Percentiles rank a stretch among this genome's conserved stretches.
These are phyloP conservation scores for Neelides folsomi DNA, from an alignment of 2,888 invertebrate genomes.

Conservation along the genomic window DNA sequence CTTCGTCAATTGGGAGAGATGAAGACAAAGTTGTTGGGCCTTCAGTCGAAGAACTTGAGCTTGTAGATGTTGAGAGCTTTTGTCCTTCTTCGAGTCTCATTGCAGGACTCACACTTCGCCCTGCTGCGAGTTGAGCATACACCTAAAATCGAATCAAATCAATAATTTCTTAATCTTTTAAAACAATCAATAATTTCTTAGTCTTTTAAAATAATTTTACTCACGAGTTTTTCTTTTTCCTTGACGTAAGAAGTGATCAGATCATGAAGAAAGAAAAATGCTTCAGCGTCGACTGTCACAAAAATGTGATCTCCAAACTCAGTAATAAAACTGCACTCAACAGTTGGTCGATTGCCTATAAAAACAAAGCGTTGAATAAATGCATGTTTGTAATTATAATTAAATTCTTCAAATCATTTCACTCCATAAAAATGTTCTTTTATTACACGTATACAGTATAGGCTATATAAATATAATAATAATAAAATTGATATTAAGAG, in stretches of 20 bases:
- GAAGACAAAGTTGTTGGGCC: background rate
- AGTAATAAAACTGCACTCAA: conserved; percentile 93
- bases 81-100: conserved; percentile 11
- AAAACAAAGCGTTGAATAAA: conserved; percentile 25
- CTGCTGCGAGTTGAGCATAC: conserved; percentile 30
- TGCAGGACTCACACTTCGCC: conserved; percentile 29
- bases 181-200: too few species aligned
- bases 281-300: conserved; percentile 94
- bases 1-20: conserved; percentile 33
- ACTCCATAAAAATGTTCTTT: too few species aligned
- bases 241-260: conserved; percentile 89
- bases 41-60: background rate
- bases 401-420: too few species aligned
- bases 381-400: too few species aligned
- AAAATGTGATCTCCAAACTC: conserved; percentile 98
- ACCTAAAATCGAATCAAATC: too few species aligned
- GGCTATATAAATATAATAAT: too few species aligned
- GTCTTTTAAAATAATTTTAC: too few species aligned
- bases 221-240: conserved; percentile 74
- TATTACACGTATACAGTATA: too few species aligned
- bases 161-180: too few species aligned
- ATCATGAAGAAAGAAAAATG: conserved; percentile 94
- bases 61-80: background rate
- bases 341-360: conserved; percentile 65
- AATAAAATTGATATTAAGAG: too few species aligned